Evolutionary conservation across 2,113 vertebrate genomes (phyloP).

Genomic region (Acrocephalus arundinaceus): DNA sequence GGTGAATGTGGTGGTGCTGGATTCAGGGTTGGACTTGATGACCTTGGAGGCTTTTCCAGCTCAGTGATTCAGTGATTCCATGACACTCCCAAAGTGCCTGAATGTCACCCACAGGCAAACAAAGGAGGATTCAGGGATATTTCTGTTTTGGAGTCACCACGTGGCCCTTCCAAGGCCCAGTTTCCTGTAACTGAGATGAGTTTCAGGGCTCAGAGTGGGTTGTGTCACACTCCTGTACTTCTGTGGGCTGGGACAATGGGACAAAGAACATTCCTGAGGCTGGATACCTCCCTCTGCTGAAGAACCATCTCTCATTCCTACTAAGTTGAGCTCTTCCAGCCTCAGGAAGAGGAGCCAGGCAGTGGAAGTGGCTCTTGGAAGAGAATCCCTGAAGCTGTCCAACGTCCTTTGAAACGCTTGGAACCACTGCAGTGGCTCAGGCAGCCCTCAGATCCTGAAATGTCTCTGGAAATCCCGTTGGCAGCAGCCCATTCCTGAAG

Average conservation of each 20-base stretch:
- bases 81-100: background rate
- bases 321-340: background rate
- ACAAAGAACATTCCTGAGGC: background rate
- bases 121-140: background rate
- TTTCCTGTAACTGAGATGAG: background rate
- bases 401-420: background rate
- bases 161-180: background rate
- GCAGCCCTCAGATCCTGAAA: background rate
- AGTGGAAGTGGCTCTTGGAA: background rate
- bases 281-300: background rate
- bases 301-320: fast-evolving
- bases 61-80: background rate
- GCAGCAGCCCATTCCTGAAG: background rate
- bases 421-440: background rate
- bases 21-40: background rate
- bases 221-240: background rate
- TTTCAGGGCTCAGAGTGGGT: background rate
- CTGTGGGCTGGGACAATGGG: background rate
- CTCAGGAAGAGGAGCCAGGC: background rate
- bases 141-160: background rate
- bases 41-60: background rate
- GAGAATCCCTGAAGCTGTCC: background rate
- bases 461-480: background rate
- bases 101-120: background rate
- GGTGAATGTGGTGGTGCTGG: background rate